Percentiles rank a stretch among this genome's conserved stretches.
Conservation (phyloP, 2,888 invertebrate genomes). For the Acronicta leporina region DNA sequence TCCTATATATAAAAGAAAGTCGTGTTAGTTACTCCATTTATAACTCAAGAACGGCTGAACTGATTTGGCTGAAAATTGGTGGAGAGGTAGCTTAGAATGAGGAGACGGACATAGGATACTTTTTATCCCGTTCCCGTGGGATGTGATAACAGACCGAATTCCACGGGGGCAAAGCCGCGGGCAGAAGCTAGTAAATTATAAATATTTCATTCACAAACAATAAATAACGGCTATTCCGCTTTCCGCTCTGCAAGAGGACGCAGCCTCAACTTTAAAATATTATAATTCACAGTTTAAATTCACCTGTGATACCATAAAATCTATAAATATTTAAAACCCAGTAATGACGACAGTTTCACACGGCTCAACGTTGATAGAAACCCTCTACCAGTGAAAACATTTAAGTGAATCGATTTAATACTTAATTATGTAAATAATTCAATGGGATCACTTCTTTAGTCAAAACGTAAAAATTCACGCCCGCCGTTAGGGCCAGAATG, state of each 20-base stretch:
- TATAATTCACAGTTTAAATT: conserved; percentile 31
- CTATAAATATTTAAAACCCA: conserved; percentile 49
- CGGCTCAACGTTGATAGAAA: conserved; percentile 25
- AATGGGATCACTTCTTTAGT: conserved; percentile 8
- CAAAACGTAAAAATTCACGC: conserved; percentile 15
- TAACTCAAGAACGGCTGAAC: too few relatives aligned
- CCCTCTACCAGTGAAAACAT: conserved; percentile 25
- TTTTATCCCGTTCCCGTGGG: too few relatives aligned
- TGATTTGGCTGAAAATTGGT: too few relatives aligned
- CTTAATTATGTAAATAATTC: conserved; percentile 32
- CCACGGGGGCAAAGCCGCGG: too few relatives aligned
- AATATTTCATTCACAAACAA: not conserved
- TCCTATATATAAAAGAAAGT: too few relatives aligned
- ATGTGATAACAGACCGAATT: too few relatives aligned
- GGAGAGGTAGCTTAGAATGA: too few relatives aligned
- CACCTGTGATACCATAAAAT: conserved; percentile 13
- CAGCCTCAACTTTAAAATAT: conserved; percentile 24
- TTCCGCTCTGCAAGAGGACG: conserved; percentile 1
- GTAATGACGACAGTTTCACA: conserved; percentile 40
- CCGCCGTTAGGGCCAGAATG: not conserved
- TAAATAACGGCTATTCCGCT: conserved; percentile 22
- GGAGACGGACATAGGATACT: too few relatives aligned
- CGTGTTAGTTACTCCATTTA: too few relatives aligned
- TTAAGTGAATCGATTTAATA: conserved; percentile 17
- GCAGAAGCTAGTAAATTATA: too few relatives aligned